Percentiles rank a stretch among this genome's conserved stretches.
Conservation (phyloP, 2,113 vertebrate genomes). For the Perca fluviatilis region DNA sequence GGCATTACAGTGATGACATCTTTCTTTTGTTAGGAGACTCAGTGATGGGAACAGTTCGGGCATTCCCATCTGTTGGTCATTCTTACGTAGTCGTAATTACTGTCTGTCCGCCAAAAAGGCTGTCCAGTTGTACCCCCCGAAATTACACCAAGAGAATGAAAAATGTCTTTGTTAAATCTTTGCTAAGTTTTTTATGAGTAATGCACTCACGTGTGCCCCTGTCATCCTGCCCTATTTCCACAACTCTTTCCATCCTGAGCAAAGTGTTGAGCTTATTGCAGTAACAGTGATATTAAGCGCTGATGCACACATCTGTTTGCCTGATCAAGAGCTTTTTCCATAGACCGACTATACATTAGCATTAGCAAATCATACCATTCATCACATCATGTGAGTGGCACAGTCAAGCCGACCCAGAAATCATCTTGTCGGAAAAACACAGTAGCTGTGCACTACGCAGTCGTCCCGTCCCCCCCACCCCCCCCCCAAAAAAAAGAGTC, state of each 20-base stretch:
- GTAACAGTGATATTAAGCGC: slow-evolving; percentile 76
- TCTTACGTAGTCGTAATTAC: slow-evolving; percentile 50
- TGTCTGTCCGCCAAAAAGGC: slow-evolving; percentile 42
- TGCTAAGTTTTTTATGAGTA: slow-evolving; percentile 28
- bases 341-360: slow-evolving; percentile 63
- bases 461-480: neutral
- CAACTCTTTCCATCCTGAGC: slow-evolving; percentile 78
- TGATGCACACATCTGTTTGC: slow-evolving; percentile 82
- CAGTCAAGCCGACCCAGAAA: slow-evolving; percentile 36
- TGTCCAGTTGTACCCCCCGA: slow-evolving; percentile 53
- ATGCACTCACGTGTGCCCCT: slow-evolving; percentile 61
- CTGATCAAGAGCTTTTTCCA: slow-evolving; percentile 78
- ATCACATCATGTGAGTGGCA: slow-evolving; percentile 66
- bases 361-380: slow-evolving; percentile 64
- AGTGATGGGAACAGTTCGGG: slow-evolving; percentile 60
- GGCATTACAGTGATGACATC: slow-evolving; percentile 56
- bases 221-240: slow-evolving; percentile 74
- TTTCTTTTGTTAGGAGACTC: slow-evolving; percentile 68
- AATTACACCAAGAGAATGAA: slow-evolving; percentile 47
- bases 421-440: slow-evolving; percentile 73
- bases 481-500: slow-evolving; percentile 26
- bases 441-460: slow-evolving; percentile 53
- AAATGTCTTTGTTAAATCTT: slow-evolving; percentile 34
- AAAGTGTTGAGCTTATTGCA: slow-evolving; percentile 80
- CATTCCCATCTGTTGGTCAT: slow-evolving; percentile 76